phyloP scores from a whole-genome alignment of 2,113 vertebrate genomes.

The Sarotherodon lohbergeri region DNA sequence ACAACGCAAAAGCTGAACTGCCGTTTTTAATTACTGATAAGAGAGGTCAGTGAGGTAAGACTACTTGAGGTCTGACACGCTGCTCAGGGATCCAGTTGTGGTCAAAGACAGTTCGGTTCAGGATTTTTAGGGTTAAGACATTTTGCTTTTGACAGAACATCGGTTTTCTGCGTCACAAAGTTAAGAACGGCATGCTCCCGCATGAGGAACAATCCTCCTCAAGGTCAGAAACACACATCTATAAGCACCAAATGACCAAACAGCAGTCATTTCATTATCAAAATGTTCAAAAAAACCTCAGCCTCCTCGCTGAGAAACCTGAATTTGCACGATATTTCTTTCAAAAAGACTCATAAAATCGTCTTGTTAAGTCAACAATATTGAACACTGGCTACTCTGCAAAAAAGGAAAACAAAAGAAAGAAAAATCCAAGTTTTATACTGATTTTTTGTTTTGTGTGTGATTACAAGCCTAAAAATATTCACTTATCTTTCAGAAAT shows the following conservation, averaged over 20 bases:
- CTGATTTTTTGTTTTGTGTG: not conserved
- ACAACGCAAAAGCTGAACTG: not conserved
- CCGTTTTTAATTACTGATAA: not conserved
- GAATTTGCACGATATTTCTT: conserved; percentile 11
- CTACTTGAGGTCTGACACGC: conserved; percentile 43
- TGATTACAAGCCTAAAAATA: not conserved
- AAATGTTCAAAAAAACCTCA: conserved; percentile 36
- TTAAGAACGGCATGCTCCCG: not conserved
- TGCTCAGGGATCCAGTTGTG: conserved; percentile 32
- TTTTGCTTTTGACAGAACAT: not conserved
- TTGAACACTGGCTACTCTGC: conserved; percentile 14
- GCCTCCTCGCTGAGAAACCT: conserved; percentile 20
- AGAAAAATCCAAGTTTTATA: not conserved
- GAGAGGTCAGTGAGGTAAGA: conserved; percentile 41
- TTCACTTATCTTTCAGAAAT: conserved; percentile 3
- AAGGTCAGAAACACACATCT: conserved; percentile 22
- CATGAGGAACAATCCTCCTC: conserved; percentile 14
- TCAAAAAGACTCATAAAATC: conserved; percentile 13
- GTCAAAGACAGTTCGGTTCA: conserved; percentile 1
- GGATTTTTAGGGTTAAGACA: conserved; percentile 29
- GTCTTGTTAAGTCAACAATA: not conserved
- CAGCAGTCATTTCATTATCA: conserved; percentile 41
- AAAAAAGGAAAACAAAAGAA: not conserved
- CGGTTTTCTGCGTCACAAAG: not conserved
- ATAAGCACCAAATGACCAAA: conserved; percentile 61